Percentiles rank a stretch among this genome's conserved stretches.
Conservation (phyloP, 2,888 invertebrate species). For the Elgonia sp. region DNA sequence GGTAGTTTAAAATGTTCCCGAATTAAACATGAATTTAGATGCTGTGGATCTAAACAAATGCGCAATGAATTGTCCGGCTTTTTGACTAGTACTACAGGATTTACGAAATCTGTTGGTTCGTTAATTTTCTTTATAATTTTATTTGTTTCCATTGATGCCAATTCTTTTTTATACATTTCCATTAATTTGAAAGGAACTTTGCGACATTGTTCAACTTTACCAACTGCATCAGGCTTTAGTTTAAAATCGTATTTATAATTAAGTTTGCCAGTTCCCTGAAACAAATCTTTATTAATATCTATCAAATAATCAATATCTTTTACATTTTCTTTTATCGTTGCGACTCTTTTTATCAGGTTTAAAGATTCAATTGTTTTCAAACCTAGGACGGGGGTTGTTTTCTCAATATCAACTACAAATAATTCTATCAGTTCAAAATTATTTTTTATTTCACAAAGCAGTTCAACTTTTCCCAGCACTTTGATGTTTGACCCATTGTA, state of each 20-base stretch:
- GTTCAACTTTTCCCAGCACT: constrained; percentile 4
- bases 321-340: background rate
- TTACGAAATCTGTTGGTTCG: constrained; percentile 74
- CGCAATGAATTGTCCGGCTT: constrained; percentile 76
- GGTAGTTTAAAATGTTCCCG: constrained; percentile 7
- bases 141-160: constrained; percentile 53
- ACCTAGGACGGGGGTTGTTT: constrained; percentile 1
- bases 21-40: constrained; percentile 77
- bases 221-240: constrained; percentile 50
- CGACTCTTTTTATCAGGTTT: constrained; percentile 57
- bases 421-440: constrained; percentile 48
- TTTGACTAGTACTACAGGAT: constrained; percentile 69
- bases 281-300: constrained; percentile 35
- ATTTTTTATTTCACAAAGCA: constrained; percentile 30
- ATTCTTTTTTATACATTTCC: constrained; percentile 17
- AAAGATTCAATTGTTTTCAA: constrained; percentile 31
- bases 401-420: constrained; percentile 17
- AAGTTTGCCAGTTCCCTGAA: constrained; percentile 62
- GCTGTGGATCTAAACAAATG: constrained; percentile 80
- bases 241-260: constrained; percentile 69
- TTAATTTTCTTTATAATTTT: constrained; percentile 57
- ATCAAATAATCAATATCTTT: background rate
- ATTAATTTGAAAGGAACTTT: constrained; percentile 57
- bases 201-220: constrained; percentile 43
- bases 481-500: background rate